Evolutionary conservation across 2,888 invertebrate genomes (phyloP), one percentile per base, ranked within the genome.

Genomic region (Lamproptera curius): DNA sequence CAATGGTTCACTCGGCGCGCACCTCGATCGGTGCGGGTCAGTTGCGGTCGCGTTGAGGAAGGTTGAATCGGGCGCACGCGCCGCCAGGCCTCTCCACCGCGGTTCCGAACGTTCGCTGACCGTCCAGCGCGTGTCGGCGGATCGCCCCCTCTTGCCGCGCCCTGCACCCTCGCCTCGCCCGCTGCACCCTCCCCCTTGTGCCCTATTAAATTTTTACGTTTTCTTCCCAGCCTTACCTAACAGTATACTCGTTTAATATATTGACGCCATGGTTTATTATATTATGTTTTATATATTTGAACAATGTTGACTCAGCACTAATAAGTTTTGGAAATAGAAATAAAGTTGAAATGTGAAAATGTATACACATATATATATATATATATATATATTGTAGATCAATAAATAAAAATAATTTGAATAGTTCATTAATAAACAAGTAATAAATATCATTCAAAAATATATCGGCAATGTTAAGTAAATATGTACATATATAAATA

Each of bases 41-140:
- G 85, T 75, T 76, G 85, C 86, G 85, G 87, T 86, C 85, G 84
- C 82, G 69, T 87, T 87, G 87, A 86, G 87, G 85, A 86, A 87
- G 87, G 87, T 86, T 86, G 85, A 84, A 83, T 82, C 81, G 85
- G 81, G 76, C 82, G 80, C 86, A 84, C 83, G 83, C 82, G 84
- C 80, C 76, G 71, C 51, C 59, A 57, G 75, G 87, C 85, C 80
- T 80, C 80, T 64, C 31, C 50, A 79, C 77, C 61, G 63, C 63
- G 85, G 81, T 83, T 85, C 63, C 83, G 70, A 73, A 71, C 86
- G 86, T 84, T 85, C 86, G 82, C 73, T 79, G 85, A 84, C 83
- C 84, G 82, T 72, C 73, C 73, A 70, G 84, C 90, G 89, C 90
- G 90, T 90, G 90, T 88, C 78, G 76, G 67, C 70, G 61, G 71